phyloP scores from a whole-genome alignment of 2,113 vertebrate species.

The Crocuta crocuta region DNA sequence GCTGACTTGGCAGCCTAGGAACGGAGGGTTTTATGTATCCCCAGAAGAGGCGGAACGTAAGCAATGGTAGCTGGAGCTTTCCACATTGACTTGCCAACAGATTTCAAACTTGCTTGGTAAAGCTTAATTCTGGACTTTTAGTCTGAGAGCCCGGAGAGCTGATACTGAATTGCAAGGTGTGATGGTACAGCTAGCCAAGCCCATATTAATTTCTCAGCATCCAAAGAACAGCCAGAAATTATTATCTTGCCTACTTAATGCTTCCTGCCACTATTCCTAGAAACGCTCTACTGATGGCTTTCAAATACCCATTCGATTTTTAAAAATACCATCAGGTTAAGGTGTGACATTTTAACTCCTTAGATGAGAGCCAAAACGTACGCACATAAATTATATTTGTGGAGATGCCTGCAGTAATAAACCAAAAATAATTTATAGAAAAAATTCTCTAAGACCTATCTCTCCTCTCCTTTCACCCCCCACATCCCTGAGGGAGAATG shows the following conservation, averaged over 20 bases:
- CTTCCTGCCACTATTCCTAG: neutral
- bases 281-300: neutral
- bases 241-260: neutral
- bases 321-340: neutral
- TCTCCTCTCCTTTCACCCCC: neutral
- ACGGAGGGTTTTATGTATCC: constrained; percentile 57
- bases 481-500: neutral
- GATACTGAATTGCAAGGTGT: neutral
- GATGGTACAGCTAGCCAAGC: neutral
- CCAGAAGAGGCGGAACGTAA: constrained; percentile 50
- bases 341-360: constrained; percentile 30
- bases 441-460: constrained; percentile 52
- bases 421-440: constrained; percentile 26
- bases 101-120: constrained; percentile 32
- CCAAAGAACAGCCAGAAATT: neutral
- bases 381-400: neutral
- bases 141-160: neutral
- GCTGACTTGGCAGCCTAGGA: constrained; percentile 68
- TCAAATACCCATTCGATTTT: neutral
- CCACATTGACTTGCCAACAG: neutral
- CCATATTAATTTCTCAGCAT: neutral
- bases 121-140: neutral
- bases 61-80: neutral
- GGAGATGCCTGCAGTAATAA: neutral
- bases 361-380: neutral